Evolutionary conservation across 2,888 invertebrate species (phyloP), one percentile per base, ranked within the genome.

Genomic region (Diabrotica balteata): DNA sequence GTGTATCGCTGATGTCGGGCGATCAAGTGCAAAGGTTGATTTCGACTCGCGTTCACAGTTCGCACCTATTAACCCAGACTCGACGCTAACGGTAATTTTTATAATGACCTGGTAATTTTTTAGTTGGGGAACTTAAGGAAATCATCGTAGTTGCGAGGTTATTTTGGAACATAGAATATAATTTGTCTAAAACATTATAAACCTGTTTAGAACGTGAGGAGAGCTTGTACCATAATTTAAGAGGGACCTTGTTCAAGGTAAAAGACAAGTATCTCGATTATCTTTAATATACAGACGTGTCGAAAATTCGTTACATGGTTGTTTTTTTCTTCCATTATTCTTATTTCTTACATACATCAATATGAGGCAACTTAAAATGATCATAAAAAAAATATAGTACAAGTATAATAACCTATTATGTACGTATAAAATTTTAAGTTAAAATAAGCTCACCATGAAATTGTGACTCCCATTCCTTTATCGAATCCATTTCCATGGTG

Each of bases 381-480:
- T 43, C 43, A 32, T 11, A 32, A 53, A 42, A 32, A 54, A 7
- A 17, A 32, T 10, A n/a, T 43, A 54, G 32, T 32, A 32, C 5
- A 32, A 32, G 3, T 32, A 32, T 32, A 1, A 32, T 32, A 5
- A 32, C 32, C 32, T 32, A 32, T n/a, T n/a, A n/a, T n/a, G n/a
- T 32, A 32, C 4, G 32, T 32, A 32, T 32, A 32, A 2, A 2
- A 32, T 32, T 32, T 32, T 32, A 32, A 32, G 5, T 32, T 32
- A 32, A 32, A 32, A 32, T 32, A 32, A 32, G 43, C 45, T 80
- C 86, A 95, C 96, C 97, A 89, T 92, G 93, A 84, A 98, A 96
- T 84, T 98, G 98, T 85, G 93, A 93, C 84, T 97, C 97, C 98
- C 98, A 98, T 86, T 98, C 98, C 74, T 90, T 89, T 7, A 98